Percentiles rank a stretch among this genome's conserved stretches.
Evolutionary conservation across 2,797 vertebrate species (phyloP).

Genomic region (Acestrorhynchus altus): DNA sequence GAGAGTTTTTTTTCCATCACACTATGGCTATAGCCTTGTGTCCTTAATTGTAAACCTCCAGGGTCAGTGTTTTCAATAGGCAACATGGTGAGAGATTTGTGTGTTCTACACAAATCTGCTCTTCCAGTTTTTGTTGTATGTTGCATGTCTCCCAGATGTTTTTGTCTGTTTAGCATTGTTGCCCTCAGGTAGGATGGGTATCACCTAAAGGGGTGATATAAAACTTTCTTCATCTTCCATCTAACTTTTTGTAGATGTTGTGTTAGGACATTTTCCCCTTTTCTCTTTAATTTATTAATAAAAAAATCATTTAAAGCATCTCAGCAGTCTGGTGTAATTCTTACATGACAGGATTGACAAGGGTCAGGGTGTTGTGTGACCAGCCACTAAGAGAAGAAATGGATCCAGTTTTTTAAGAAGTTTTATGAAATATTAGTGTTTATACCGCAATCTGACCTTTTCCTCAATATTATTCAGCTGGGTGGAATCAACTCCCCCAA

Average conservation of each 20-base stretch:
- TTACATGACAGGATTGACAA: no score
- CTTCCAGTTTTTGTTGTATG: neutral
- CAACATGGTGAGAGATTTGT: neutral
- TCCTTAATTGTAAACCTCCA: neutral
- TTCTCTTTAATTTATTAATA: no score
- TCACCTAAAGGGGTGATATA: neutral
- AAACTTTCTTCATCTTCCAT: neutral
- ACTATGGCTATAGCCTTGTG: no score
- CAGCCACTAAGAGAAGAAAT: no score
- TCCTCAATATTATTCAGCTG: neutral
- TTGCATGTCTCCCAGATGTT: neutral
- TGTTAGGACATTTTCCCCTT: no score
- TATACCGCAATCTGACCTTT: neutral
- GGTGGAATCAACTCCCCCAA: neutral
- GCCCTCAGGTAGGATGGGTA: no score
- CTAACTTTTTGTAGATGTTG: neutral
- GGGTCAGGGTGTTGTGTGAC: no score
- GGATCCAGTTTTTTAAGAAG: no score
- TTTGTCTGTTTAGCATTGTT: neutral
- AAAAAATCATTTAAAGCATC: no score
- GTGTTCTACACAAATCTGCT: neutral
- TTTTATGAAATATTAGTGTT: no score
- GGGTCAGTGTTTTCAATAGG: neutral
- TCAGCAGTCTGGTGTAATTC: no score
- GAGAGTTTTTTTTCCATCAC: no score